Conservation (phyloP, 1,140 invertebrate species). For the Ceratitis capitata region DNA sequence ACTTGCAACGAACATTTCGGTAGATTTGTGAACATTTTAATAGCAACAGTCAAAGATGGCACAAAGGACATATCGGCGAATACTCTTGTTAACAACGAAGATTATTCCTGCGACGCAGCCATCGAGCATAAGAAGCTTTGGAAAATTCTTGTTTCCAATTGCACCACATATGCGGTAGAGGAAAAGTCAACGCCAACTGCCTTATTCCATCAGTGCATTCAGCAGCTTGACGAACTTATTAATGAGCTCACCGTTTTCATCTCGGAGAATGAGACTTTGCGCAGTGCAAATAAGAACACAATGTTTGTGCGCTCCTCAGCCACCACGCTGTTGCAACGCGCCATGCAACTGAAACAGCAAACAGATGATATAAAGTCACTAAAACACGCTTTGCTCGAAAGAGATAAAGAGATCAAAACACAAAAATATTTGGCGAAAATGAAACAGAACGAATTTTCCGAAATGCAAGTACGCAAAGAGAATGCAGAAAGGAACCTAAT, state of each 20-base stretch:
- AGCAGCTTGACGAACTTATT: conserved; percentile 69
- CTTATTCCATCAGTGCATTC: conserved; percentile 73
- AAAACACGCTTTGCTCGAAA: conserved; percentile 81
- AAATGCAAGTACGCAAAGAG: conserved; percentile 91
- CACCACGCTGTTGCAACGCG: conserved; percentile 78
- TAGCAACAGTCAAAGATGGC: conserved; percentile 71
- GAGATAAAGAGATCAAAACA: conserved; percentile 89
- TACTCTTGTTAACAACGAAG: conserved; percentile 46
- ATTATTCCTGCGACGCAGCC: conserved; percentile 35
- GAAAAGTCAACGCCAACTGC: conserved; percentile 81
- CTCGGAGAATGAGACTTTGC: conserved; percentile 81
- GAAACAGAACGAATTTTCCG: conserved; percentile 94
- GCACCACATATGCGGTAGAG: conserved; percentile 65
- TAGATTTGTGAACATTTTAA: conserved; percentile 71
- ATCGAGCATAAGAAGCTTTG: conserved; percentile 60
- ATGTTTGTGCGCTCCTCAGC: conserved; percentile 70
- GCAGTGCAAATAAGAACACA: conserved; percentile 67
- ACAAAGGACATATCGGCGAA: conserved; percentile 66
- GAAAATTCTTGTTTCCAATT: conserved; percentile 56
- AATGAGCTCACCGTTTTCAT: conserved; percentile 75
- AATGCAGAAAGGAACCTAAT: conserved; percentile 91
- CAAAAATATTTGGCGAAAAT: conserved; percentile 81
- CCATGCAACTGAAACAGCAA: conserved; percentile 85
- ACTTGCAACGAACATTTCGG: conserved; percentile 68
- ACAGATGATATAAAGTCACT: conserved; percentile 89